phyloP scores from a whole-genome alignment of 2,797 vertebrate genomes.

The Ctenopoma multispine region DNA sequence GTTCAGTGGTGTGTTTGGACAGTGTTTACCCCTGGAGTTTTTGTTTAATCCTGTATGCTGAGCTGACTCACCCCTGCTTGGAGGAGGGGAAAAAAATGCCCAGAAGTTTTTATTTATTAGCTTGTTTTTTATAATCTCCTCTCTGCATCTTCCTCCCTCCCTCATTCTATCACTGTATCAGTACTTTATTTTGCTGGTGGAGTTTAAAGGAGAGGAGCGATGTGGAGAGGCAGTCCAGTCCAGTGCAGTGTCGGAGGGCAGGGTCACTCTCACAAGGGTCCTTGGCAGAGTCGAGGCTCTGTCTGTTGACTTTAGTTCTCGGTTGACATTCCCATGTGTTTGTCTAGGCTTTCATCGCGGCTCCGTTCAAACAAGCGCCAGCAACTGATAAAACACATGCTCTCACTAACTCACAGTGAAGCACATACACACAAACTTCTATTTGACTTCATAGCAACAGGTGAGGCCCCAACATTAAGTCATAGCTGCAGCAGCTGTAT shows the following conservation, averaged over 20 bases:
- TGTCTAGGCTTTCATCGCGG: constrained; percentile 81
- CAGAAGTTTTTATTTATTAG: constrained; percentile 51
- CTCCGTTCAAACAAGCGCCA: constrained; percentile 80
- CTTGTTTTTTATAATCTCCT: constrained; percentile 35
- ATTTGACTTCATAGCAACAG: constrained; percentile 74
- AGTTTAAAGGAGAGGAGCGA: constrained; percentile 14
- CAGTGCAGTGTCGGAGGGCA: constrained; percentile 49
- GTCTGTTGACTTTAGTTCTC: constrained; percentile 82
- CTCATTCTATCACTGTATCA: constrained; percentile 12
- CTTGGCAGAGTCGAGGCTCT: constrained; percentile 52
- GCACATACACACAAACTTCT: constrained; percentile 25
- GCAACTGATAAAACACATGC: constrained; percentile 86
- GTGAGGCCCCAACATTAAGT: constrained; percentile 63
- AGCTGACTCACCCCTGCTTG: constrained; percentile 35
- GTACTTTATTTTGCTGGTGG: constrained; percentile 2
- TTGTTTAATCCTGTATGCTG: constrained; percentile 46
- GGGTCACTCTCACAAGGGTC: constrained; percentile 67
- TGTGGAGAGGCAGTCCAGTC: constrained; percentile 33
- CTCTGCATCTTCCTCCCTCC: constrained; percentile 2
- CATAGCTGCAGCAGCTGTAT: constrained; percentile 42
- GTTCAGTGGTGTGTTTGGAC: constrained; percentile 43
- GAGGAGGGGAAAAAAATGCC: background rate
- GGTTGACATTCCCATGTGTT: constrained; percentile 83
- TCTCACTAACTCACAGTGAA: constrained; percentile 52
- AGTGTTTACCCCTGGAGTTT: constrained; percentile 28